phyloP scores from a whole-genome alignment of 2,113 vertebrate species.

The Clarias gariepinus region DNA sequence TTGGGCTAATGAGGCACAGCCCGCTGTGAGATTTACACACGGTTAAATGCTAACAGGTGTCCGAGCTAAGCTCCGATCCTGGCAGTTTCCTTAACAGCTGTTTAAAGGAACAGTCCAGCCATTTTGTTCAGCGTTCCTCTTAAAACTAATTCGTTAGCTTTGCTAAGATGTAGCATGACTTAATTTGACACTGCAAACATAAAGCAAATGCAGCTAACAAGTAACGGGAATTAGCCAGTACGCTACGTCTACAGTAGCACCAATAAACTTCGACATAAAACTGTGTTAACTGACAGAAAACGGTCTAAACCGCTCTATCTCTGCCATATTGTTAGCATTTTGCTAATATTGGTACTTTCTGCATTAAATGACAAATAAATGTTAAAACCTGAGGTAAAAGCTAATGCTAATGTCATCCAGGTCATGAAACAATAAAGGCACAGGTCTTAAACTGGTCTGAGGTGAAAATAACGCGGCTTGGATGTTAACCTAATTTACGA shows the following conservation, averaged over 20 bases:
- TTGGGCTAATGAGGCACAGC: conserved; percentile 65
- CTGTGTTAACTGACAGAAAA: not conserved
- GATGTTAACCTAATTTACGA: not conserved
- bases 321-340: not conserved
- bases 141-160: not conserved
- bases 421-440: not conserved
- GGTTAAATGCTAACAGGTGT: conserved; percentile 34
- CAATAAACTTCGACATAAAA: not conserved
- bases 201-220: not conserved
- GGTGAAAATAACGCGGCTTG: not conserved
- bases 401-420: not conserved
- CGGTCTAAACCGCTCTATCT: not conserved
- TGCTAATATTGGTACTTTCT: not conserved
- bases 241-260: not conserved
- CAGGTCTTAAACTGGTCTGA: not conserved
- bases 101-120: conserved; percentile 38
- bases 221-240: not conserved
- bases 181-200: not conserved
- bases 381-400: not conserved
- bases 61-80: conserved; percentile 30
- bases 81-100: not conserved
- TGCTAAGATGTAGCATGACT: not conserved
- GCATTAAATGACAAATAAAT: not conserved
- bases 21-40: not conserved
- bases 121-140: not conserved